Evolutionary conservation across 2,797 vertebrate genomes (phyloP).

Genomic region (Thalassophryne amazonica): DNA sequence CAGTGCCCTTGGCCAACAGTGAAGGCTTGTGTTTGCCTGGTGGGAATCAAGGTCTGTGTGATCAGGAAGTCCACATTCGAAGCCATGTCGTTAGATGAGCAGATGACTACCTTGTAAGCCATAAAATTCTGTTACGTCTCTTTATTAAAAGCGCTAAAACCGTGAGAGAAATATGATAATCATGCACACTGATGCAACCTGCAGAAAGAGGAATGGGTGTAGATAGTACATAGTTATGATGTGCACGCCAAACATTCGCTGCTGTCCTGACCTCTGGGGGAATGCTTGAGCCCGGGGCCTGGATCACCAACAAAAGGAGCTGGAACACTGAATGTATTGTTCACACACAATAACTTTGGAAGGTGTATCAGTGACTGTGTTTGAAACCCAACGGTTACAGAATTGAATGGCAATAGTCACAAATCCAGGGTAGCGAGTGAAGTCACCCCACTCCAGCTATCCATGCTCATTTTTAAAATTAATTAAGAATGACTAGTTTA

Average conservation of each 20-base stretch:
- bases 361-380: conserved; percentile 36
- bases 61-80: conserved; percentile 35
- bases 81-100: conserved; percentile 39
- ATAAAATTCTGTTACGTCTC: not conserved
- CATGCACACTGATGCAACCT: conserved; percentile 9
- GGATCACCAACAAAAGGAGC: conserved; percentile 45
- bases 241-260: conserved; percentile 46
- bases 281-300: conserved; percentile 55
- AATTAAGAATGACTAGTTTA: too few relatives aligned
- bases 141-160: not conserved
- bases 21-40: conserved; percentile 60
- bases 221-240: conserved; percentile 51
- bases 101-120: conserved; percentile 11
- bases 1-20: conserved; percentile 65
- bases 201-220: conserved; percentile 47
- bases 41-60: conserved; percentile 58
- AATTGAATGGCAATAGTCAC: conserved; percentile 6
- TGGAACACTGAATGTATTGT: conserved; percentile 59
- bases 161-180: not conserved
- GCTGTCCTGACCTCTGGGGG: conserved; percentile 32
- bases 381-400: conserved; percentile 29
- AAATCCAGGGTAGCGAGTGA: too few relatives aligned
- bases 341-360: conserved; percentile 20
- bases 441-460: too few relatives aligned
- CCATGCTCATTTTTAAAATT: too few relatives aligned